phyloP scores from a whole-genome alignment of 1,140 invertebrate species.

The Metopolophium dirhodum region DNA sequence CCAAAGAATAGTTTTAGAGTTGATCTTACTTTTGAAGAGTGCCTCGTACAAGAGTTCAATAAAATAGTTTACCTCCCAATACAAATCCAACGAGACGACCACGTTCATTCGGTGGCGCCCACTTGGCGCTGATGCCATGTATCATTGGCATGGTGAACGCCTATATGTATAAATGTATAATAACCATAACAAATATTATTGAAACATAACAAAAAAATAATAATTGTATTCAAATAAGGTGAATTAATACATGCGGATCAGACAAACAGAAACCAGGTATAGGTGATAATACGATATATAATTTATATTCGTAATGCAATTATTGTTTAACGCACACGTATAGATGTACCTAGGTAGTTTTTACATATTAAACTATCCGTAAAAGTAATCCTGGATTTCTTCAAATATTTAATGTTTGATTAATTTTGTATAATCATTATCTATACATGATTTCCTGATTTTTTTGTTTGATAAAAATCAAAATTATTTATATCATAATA shows the following conservation, averaged over 20 bases:
- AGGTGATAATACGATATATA: not conserved
- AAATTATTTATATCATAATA: not conserved
- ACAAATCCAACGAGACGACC: conserved; percentile 68
- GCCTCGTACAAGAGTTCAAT: not conserved
- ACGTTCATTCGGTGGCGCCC: conserved; percentile 70
- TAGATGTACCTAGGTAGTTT: not conserved
- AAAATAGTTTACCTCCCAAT: conserved; percentile 64
- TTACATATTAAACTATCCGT: not conserved
- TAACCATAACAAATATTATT: not conserved
- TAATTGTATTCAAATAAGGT: not conserved
- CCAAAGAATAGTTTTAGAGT: not conserved
- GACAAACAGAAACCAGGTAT: not conserved
- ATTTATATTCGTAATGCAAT: not conserved
- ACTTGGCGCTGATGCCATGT: conserved; percentile 80
- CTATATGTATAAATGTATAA: conserved; percentile 62
- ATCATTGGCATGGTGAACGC: conserved; percentile 83
- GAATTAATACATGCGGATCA: not conserved
- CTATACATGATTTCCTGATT: not conserved
- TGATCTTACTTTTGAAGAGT: conserved; percentile 25
- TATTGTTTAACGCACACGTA: not conserved
- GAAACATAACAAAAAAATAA: not conserved
- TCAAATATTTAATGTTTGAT: not conserved
- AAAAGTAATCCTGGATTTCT: not conserved
- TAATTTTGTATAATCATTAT: not conserved
- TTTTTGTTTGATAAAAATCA: not conserved